A percentile compares a stretch with the other conserved stretches of the same genome.
Evolutionary conservation across 1,140 invertebrate genomes (phyloP).

Genomic region (Triops cancriformis): DNA sequence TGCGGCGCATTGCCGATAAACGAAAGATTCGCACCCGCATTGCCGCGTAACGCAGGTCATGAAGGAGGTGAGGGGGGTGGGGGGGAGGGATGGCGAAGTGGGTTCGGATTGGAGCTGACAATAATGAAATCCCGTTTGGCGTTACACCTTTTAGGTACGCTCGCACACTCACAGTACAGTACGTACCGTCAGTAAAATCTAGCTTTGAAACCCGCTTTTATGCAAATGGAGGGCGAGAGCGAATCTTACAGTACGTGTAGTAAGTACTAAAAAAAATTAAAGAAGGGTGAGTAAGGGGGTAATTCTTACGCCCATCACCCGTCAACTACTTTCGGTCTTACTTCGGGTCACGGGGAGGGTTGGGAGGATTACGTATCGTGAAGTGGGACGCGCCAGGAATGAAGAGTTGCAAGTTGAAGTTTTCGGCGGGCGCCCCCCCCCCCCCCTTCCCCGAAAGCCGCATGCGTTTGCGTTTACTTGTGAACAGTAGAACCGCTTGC

Average conservation of each 20-base stretch:
- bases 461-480: conserved; percentile 5
- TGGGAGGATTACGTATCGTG: not conserved
- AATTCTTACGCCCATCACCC: not conserved
- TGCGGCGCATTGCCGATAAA: conserved; percentile 12
- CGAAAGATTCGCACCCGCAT: conserved; percentile 3
- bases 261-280: not conserved
- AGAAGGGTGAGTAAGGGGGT: no score
- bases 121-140: not conserved
- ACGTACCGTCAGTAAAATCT: conserved; percentile 2
- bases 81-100: not conserved
- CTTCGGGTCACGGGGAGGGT: not conserved
- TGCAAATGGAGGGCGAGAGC: not conserved
- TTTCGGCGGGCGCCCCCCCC: not conserved
- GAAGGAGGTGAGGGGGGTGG: not conserved
- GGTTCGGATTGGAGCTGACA: not conserved
- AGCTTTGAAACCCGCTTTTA: not conserved
- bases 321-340: not conserved
- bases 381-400: not conserved
- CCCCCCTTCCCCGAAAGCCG: not conserved
- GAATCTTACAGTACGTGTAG: not conserved
- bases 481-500: not conserved
- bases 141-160: not conserved
- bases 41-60: conserved; percentile 12
- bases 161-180: not conserved
- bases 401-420: not conserved